These are phyloP conservation scores for Phataginus tricuspis DNA, from an alignment of 2,797 vertebrate genomes.

Conservation along the genomic window DNA sequence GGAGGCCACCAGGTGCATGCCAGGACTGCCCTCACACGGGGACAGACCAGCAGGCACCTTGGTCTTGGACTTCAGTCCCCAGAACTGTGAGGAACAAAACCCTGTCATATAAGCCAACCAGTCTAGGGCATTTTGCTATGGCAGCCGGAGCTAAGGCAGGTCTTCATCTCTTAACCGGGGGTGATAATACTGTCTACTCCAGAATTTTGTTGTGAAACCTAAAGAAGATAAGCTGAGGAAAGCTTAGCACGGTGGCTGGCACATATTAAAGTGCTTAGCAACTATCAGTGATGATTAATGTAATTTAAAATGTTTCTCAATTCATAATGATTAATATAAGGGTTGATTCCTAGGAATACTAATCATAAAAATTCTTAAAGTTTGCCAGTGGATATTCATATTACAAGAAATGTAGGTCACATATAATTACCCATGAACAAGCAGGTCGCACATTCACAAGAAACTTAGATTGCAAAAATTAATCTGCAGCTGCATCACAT, in stretches of 20 bases:
- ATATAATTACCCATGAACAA: not conserved
- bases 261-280: not conserved
- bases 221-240: not conserved
- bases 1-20: not conserved
- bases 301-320: not conserved
- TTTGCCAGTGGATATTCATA: constrained; percentile 18
- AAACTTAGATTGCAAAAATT: not conserved
- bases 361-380: not conserved
- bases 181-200: not conserved
- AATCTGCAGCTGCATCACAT: not conserved
- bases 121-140: not conserved
- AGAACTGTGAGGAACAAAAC: not conserved
- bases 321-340: not conserved
- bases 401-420: constrained; percentile 6
- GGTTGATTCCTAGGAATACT: not conserved
- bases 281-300: not conserved
- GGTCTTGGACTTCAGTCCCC: not conserved
- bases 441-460: not conserved
- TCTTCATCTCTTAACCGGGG: not conserved
- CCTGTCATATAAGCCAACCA: not conserved
- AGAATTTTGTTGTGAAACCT: not conserved
- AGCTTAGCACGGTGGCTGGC: not conserved
- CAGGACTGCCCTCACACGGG: not conserved
- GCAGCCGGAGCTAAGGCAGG: not conserved
- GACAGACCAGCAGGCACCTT: not conserved